These are phyloP conservation scores for Oopsacas minuta DNA, from an alignment of 37 sponge, comb jelly and placozoan species.

Conservation along the genomic window DNA sequence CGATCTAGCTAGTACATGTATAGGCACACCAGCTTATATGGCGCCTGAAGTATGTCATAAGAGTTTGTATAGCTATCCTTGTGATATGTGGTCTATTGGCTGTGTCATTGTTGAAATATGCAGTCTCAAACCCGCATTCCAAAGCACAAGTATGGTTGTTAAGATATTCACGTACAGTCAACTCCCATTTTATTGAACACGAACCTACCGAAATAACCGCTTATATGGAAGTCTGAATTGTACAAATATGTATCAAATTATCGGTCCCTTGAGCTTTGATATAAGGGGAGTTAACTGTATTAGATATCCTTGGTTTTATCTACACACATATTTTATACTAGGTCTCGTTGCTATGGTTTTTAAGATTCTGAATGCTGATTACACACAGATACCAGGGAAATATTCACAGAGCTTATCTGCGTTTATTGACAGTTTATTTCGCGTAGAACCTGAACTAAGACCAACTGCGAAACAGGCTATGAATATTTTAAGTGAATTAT, in stretches of 20 bases:
- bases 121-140: neutral
- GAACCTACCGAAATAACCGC: too few species aligned
- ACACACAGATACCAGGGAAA: neutral
- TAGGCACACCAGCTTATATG: neutral
- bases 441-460: neutral
- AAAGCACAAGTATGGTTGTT: neutral
- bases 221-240: too few species aligned
- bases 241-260: too few species aligned
- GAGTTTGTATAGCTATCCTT: neutral
- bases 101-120: neutral
- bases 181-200: too few species aligned
- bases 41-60: neutral
- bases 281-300: too few species aligned
- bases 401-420: neutral
- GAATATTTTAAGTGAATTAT: neutral
- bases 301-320: too few species aligned
- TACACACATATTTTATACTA: too few species aligned
- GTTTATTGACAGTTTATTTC: neutral
- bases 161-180: too few species aligned
- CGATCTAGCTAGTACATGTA: neutral
- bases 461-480: neutral
- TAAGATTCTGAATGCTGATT: neutral
- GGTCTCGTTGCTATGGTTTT: neutral
- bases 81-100: neutral
- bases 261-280: too few species aligned